Evolutionary conservation across 2,113 vertebrate genomes (phyloP).

Genomic region (Silurus asotus): DNA sequence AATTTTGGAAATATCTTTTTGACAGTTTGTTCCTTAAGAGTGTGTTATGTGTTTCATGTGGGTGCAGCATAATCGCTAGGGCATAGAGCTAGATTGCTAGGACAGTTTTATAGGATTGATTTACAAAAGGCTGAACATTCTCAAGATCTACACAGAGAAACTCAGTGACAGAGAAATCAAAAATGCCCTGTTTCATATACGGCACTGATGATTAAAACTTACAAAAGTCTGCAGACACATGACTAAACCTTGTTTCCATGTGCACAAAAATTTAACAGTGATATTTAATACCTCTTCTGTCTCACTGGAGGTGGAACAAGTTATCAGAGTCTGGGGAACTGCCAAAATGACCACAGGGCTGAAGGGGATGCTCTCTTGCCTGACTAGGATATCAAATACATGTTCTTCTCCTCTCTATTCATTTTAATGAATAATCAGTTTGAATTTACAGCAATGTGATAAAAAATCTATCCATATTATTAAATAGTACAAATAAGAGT

Average conservation of each 20-base stretch:
- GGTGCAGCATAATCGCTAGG: neutral
- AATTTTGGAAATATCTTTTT: neutral
- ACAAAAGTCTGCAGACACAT: conserved; percentile 33
- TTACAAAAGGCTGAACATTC: conserved; percentile 33
- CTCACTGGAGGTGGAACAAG: conserved; percentile 25
- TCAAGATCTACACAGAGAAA: conserved; percentile 22
- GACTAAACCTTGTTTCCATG: conserved; percentile 15
- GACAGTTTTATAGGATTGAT: conserved; percentile 20
- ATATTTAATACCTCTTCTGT: conserved; percentile 8
- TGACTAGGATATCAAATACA: neutral
- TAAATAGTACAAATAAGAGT: neutral
- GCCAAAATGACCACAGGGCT: neutral
- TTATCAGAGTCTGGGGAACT: neutral
- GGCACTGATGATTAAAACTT: conserved; percentile 13
- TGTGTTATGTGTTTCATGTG: neutral
- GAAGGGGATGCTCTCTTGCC: neutral
- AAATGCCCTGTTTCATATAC: neutral
- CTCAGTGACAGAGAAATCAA: neutral
- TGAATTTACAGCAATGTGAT: neutral
- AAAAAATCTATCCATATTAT: neutral
- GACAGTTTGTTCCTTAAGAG: neutral
- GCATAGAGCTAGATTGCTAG: neutral
- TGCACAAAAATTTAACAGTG: neutral
- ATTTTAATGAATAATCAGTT: neutral
- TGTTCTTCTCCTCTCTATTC: neutral